phyloP scores from a whole-genome alignment of 2,113 vertebrate genomes.

The Phodopus roborovskii region DNA sequence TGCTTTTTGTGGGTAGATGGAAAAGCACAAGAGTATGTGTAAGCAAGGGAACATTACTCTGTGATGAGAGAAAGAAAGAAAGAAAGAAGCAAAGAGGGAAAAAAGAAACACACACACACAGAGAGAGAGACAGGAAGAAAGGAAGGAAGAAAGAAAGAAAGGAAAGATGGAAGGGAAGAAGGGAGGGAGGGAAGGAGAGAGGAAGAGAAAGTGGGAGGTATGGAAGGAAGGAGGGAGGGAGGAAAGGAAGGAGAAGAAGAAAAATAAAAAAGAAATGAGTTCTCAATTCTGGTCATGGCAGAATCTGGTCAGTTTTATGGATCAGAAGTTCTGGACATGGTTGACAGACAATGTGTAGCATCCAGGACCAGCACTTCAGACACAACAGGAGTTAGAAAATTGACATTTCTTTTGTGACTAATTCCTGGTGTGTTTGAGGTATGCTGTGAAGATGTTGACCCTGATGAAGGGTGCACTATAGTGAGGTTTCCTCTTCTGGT shows the following conservation, averaged over 20 bases:
- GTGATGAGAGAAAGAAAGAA: neutral
- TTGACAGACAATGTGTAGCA: neutral
- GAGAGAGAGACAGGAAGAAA: neutral
- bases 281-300: neutral
- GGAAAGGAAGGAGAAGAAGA: no score
- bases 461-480: neutral
- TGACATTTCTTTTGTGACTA: neutral
- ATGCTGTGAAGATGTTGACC: neutral
- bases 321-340: neutral
- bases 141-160: neutral
- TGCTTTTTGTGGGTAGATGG: neutral
- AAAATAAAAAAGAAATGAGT: neutral
- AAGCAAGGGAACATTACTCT: neutral
- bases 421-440: neutral
- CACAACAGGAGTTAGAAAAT: neutral
- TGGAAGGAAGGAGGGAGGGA: neutral
- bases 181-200: accelerated
- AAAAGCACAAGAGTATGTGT: neutral
- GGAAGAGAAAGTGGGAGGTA: accelerated
- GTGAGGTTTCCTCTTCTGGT: neutral
- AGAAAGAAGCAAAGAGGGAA: neutral
- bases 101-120: accelerated
- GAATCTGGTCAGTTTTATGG: neutral
- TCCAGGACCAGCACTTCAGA: neutral
- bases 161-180: neutral